These are phyloP conservation scores for Schizopygopsis malacanthus DNA, from an alignment of 2,797 vertebrate genomes.

Conservation along the genomic window DNA sequence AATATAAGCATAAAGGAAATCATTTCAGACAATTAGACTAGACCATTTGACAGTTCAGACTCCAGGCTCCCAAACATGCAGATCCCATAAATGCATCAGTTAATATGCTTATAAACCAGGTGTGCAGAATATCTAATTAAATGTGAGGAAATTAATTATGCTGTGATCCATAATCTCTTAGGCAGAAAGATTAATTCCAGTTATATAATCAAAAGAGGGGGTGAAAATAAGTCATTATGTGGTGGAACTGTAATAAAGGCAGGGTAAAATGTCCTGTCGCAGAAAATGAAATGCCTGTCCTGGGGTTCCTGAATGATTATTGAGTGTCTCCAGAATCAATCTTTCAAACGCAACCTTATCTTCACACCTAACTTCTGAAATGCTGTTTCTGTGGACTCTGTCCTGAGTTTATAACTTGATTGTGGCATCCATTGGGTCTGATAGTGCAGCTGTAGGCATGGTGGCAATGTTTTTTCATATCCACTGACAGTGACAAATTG, in stretches of 20 bases:
- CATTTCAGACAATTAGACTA: not conserved
- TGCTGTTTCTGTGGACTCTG: slow-evolving; percentile 8
- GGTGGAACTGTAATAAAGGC: slow-evolving; percentile 34
- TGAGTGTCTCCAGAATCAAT: slow-evolving; percentile 21
- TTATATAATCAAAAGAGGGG: slow-evolving; percentile 39
- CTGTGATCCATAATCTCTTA: slow-evolving; percentile 35
- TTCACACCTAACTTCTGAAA: slow-evolving; percentile 1
- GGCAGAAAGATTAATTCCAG: slow-evolving; percentile 42
- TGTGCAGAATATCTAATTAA: slow-evolving; percentile 44
- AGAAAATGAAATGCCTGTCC: slow-evolving; percentile 35
- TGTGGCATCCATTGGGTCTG: slow-evolving; percentile 5
- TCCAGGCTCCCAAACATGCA: not conserved
- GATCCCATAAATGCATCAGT: slow-evolving; percentile 1
- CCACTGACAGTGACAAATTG: slow-evolving; percentile 49
- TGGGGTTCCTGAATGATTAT: slow-evolving; percentile 18
- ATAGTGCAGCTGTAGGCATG: slow-evolving; percentile 20
- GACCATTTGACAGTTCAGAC: slow-evolving; percentile 2
- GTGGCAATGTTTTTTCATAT: slow-evolving; percentile 46
- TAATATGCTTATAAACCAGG: slow-evolving; percentile 41
- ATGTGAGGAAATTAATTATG: slow-evolving; percentile 40
- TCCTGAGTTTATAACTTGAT: slow-evolving; percentile 12
- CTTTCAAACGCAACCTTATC: slow-evolving; percentile 20
- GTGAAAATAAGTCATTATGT: slow-evolving; percentile 37
- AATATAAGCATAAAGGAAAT: not conserved
- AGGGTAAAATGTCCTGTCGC: slow-evolving; percentile 6